These are phyloP conservation scores for Drosophila sordidula DNA, from an alignment of 2,888 invertebrate genomes.

Conservation along the genomic window DNA sequence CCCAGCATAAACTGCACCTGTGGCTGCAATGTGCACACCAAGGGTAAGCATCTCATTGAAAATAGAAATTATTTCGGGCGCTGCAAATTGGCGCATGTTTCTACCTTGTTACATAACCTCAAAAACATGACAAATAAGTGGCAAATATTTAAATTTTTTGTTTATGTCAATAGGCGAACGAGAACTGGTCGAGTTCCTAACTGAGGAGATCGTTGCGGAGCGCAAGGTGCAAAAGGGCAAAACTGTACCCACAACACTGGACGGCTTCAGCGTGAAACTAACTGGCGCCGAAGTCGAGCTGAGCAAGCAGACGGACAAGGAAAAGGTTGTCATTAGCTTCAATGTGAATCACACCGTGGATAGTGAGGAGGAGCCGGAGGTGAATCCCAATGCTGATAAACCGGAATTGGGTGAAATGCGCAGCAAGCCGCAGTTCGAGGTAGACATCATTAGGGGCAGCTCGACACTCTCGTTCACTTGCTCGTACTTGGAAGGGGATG, in stretches of 20 bases:
- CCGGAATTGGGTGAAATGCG: constrained; percentile 93
- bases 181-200: constrained; percentile 95
- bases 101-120: constrained; percentile 81
- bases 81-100: constrained; percentile 3
- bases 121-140: constrained; percentile 46
- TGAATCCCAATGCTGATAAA: constrained; percentile 88
- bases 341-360: constrained; percentile 98
- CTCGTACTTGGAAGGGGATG: constrained; percentile 89
- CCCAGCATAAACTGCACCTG: constrained; percentile 89
- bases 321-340: constrained; percentile 91
- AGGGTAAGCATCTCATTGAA: constrained; percentile 86
- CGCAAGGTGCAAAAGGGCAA: constrained; percentile 92
- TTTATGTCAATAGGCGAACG: constrained; percentile 88
- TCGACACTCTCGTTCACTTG: constrained; percentile 94
- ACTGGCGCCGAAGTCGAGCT: constrained; percentile 95
- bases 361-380: constrained; percentile 89
- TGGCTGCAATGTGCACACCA: constrained; percentile 91
- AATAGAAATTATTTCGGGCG: neutral
- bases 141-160: constrained; percentile 20
- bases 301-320: constrained; percentile 89
- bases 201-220: constrained; percentile 97
- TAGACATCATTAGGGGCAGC: constrained; percentile 92
- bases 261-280: constrained; percentile 92
- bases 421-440: constrained; percentile 95
- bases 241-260: constrained; percentile 90